Evolutionary conservation across 2,113 vertebrate species (phyloP), one percentile per base, ranked within the genome.

Genomic region (Microcebus griseorufus): DNA sequence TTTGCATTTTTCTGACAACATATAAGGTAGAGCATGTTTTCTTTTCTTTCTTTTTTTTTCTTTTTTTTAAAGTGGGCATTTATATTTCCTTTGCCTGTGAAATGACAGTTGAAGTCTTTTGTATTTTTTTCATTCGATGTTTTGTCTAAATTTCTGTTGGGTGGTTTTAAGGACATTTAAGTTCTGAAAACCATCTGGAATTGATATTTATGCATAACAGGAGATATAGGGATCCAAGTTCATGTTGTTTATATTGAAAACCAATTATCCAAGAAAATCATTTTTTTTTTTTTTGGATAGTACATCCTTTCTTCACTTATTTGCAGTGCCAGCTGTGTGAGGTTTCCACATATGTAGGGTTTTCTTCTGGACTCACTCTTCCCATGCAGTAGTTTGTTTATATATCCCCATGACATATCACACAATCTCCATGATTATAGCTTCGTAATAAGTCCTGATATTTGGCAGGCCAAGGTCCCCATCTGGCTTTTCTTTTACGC

Each of bases 171-270:
- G 76, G 78, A 90, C 27, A 60, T 65, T 55, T 64, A 84, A 53
- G 42, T 80, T 90, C 55, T 62, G 84, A 65, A 96, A 94, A 69
- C 65, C 76, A 93, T 84, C 92, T 96, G 89, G 51, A 88, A 65
- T 80, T 51, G 18, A 86, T 96, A 60, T 58, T 90, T 95, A 87
- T n/a, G 14, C 55, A 27, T 55, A 75, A 16, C 20, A 20, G 65
- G 27, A 81, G 58, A 89, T 39, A 92, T n/a, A 92, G 42, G 32
- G 27, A 69, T 58, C 42, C 51, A 87, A 53, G 20, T 90, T 80
- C 32, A 13, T 78, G 83, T 34, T 78, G 17, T 62, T 86, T 90
- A 32, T 64, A 45, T 79, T 23, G 37, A n/a, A n/a, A n/a, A n/a
- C n/a, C n/a, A n/a, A n/a, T n/a, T n/a, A n/a, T n/a, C n/a, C n/a